Percentiles rank a stretch among this genome's conserved stretches.
Evolutionary conservation across 2,113 vertebrate genomes (phyloP).

Genomic region (Isichthys henryi): DNA sequence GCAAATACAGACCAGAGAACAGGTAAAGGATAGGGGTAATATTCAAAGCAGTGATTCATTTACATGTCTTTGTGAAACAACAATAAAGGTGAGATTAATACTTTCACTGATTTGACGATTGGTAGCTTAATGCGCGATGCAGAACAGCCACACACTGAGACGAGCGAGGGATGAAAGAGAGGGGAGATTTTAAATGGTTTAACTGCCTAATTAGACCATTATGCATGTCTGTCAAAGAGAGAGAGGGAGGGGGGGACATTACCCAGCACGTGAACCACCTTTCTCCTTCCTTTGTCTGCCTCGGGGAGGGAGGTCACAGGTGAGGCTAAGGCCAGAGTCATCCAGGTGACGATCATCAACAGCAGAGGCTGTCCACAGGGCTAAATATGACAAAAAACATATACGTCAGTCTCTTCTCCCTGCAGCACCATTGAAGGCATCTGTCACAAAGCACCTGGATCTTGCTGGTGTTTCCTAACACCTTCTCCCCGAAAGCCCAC

Average conservation of each 20-base stretch:
- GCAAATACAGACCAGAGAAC: neutral
- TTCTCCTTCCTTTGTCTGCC: conserved; percentile 65
- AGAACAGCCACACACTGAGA: neutral
- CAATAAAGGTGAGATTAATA: neutral
- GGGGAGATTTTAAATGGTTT: neutral
- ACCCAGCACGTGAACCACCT: conserved; percentile 87
- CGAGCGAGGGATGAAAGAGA: neutral
- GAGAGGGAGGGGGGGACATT: conserved; percentile 35
- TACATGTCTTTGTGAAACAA: neutral
- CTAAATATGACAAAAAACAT: conserved; percentile 32
- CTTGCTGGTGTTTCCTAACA: neutral
- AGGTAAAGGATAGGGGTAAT: neutral
- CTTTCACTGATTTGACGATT: neutral
- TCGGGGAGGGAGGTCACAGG: conserved; percentile 30
- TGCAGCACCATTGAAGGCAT: neutral
- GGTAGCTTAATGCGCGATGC: neutral
- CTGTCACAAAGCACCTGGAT: neutral
- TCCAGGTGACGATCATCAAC: conserved; percentile 26
- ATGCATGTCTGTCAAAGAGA: neutral
- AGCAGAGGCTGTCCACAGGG: conserved; percentile 23
- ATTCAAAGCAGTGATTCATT: neutral
- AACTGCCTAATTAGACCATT: neutral
- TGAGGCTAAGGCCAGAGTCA: conserved; percentile 44
- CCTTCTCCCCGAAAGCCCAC: neutral
- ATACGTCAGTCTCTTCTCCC: neutral